Conservation (phyloP, 2,797 vertebrate genomes). For the Chrosomus eos region DNA sequence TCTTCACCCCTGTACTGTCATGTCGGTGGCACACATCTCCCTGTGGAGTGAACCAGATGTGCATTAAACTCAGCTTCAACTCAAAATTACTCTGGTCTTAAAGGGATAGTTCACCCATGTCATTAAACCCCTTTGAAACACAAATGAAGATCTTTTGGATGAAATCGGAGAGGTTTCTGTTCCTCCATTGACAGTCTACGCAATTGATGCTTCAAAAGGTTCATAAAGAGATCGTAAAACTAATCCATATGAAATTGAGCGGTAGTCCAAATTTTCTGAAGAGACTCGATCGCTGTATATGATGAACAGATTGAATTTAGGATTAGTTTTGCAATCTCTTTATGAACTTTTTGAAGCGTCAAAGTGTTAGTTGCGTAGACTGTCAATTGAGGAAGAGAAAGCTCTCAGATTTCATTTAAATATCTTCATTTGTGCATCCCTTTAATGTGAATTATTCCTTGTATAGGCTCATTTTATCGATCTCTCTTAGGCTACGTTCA, state of each 20-base stretch:
- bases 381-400: neutral
- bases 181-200: neutral
- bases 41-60: constrained; percentile 15
- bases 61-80: neutral
- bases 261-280: neutral
- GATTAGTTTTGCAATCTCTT: neutral
- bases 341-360: neutral
- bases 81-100: neutral
- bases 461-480: neutral
- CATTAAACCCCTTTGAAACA: neutral
- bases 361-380: neutral
- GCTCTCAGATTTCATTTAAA: neutral
- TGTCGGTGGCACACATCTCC: constrained; percentile 24
- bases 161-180: neutral
- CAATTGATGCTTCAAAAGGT: neutral
- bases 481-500: no score
- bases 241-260: neutral
- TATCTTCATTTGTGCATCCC: neutral
- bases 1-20: neutral
- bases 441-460: neutral
- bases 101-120: neutral
- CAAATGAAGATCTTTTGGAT: neutral
- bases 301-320: neutral
- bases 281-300: neutral
- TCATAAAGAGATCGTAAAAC: neutral